These are phyloP conservation scores for Cremastinae sp. DNA, from an alignment of 2,888 invertebrate genomes.

Conservation along the genomic window DNA sequence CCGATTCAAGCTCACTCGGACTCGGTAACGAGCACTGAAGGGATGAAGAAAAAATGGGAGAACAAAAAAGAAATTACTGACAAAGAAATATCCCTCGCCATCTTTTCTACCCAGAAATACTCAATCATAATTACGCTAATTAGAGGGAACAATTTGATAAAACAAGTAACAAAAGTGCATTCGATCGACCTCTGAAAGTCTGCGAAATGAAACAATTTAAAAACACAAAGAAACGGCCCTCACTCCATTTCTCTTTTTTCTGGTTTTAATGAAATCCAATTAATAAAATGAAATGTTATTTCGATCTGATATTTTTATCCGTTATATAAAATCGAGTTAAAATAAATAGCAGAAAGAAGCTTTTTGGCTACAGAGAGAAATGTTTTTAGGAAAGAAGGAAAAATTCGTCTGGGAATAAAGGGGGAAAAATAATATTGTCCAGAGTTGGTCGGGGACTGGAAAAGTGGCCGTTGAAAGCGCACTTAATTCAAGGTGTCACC, in stretches of 20 bases:
- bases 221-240: too few species aligned
- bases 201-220: neutral
- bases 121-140: conserved; percentile 72
- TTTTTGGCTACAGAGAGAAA: conserved; percentile 30
- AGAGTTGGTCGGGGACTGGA: conserved; percentile 45
- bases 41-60: neutral
- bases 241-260: too few species aligned
- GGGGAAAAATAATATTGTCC: neutral
- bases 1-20: conserved; percentile 16
- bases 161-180: conserved; percentile 23
- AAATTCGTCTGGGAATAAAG: neutral
- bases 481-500: conserved; percentile 65
- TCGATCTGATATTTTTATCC: too few species aligned
- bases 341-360: too few species aligned
- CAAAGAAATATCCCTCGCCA: conserved; percentile 25
- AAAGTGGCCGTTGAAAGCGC: conserved; percentile 61
- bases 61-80: conserved; percentile 30
- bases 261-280: too few species aligned
- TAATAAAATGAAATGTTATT: too few species aligned
- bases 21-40: conserved; percentile 48
- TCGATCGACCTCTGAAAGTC: conserved; percentile 22
- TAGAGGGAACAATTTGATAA: conserved; percentile 66
- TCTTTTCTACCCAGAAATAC: conserved; percentile 16
- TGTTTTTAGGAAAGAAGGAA: neutral
- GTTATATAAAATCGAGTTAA: too few species aligned